Evolutionary conservation across 1,140 invertebrate species (phyloP).

Genomic region (Semibalanus balanoides): DNA sequence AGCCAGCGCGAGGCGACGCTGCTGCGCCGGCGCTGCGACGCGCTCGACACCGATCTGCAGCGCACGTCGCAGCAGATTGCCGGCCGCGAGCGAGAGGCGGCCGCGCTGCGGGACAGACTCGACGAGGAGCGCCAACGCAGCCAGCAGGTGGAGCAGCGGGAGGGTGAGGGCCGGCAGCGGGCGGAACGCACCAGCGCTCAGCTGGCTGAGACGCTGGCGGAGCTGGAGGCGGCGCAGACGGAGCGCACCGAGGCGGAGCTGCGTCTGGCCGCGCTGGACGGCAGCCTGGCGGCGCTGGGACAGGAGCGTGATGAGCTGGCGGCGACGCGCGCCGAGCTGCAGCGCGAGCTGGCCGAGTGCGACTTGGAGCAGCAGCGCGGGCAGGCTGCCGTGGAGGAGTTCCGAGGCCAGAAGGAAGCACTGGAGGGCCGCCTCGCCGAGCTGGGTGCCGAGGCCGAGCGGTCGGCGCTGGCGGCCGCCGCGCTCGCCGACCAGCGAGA

Average conservation of each 20-base stretch:
- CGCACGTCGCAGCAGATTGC: not conserved
- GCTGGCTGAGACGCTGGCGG: not conserved
- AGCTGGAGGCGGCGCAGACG: not conserved
- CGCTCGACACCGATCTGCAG: not conserved
- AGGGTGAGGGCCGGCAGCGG: not conserved
- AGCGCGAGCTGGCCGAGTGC: not conserved
- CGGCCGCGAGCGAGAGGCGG: not conserved
- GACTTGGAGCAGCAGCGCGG: not conserved
- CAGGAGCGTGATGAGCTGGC: constrained; percentile 2
- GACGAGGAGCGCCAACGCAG: not conserved
- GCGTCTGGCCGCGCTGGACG: not conserved
- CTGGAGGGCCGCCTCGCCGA: not conserved
- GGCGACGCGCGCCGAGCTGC: not conserved
- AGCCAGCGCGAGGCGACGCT: not conserved
- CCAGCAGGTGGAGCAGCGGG: not conserved
- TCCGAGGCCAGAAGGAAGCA: not conserved
- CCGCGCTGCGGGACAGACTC: not conserved
- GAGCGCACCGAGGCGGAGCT: not conserved
- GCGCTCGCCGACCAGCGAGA: not conserved
- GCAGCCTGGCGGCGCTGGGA: not conserved
- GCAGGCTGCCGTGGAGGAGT: not conserved
- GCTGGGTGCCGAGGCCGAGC: constrained; percentile 1
- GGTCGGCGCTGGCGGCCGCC: not conserved
- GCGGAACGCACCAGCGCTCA: not conserved
- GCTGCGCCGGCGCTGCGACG: not conserved